Percentiles rank a stretch among this genome's conserved stretches.
phyloP scores from a whole-genome alignment of 2,888 invertebrate species.

The Drosophila percnosoma region DNA sequence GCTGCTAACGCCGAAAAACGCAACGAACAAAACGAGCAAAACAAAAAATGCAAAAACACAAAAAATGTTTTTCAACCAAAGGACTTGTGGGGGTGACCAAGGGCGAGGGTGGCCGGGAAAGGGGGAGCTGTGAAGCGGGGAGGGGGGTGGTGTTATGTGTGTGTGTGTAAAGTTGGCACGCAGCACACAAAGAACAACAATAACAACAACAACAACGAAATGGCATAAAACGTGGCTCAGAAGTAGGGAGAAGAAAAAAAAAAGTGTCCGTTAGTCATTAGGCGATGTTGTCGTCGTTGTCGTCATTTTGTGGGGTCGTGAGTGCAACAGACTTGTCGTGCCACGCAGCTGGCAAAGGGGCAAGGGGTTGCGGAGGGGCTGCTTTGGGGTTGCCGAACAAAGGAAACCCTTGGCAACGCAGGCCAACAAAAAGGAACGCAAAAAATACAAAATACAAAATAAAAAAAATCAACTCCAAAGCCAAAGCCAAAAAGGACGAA shows the following conservation, averaged over 20 bases:
- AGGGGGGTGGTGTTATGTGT: neutral
- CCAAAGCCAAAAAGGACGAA: constrained; percentile 48
- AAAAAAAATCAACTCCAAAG: constrained; percentile 31
- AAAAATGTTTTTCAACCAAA: constrained; percentile 30
- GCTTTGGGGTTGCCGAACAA: constrained; percentile 66
- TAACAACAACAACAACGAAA: constrained; percentile 33
- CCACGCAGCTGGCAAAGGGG: constrained; percentile 25
- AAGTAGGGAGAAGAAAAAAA: constrained; percentile 28
- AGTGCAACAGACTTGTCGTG: constrained; percentile 76
- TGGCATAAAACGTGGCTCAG: constrained; percentile 45
- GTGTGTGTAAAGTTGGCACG: constrained; percentile 55
- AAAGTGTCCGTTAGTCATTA: constrained; percentile 78
- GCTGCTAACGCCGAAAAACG: constrained; percentile 53
- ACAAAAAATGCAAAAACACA: constrained; percentile 71
- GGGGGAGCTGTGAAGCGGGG: neutral
- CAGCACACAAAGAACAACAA: constrained; percentile 69
- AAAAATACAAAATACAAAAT: constrained; percentile 9
- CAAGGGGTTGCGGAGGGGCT: neutral
- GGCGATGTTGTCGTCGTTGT: constrained; percentile 45
- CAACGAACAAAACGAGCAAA: constrained; percentile 81
- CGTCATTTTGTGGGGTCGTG: constrained; percentile 64
- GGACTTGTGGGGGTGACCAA: neutral
- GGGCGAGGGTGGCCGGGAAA: neutral
- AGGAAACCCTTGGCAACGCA: constrained; percentile 84
- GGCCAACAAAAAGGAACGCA: constrained; percentile 76